Evolutionary conservation across 1,140 invertebrate species (phyloP).

Genomic region (Brachionus rotundiformis): DNA sequence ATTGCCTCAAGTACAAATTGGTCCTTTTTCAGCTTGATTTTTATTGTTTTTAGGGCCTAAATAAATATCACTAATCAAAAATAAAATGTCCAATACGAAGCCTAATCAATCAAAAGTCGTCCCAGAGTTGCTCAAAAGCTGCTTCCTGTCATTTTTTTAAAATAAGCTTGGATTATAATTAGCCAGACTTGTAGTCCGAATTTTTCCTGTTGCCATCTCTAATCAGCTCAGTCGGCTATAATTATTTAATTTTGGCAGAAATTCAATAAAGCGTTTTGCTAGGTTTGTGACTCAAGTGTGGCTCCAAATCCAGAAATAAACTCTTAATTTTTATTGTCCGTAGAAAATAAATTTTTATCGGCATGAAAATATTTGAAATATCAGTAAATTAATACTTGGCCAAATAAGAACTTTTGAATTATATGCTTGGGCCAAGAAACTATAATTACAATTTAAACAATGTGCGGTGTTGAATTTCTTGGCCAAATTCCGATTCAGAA

Average conservation of each 20-base stretch:
- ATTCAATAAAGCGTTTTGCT: not conserved
- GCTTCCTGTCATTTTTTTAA: constrained; percentile 13
- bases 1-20: constrained; percentile 41
- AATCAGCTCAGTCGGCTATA: constrained; percentile 32
- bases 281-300: not conserved
- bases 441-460: constrained; percentile 43
- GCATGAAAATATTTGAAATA: not conserved
- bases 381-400: constrained; percentile 7
- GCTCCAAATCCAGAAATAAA: constrained; percentile 18
- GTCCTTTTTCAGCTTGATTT: not conserved
- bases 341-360: constrained; percentile 3
- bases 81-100: constrained; percentile 30
- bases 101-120: constrained; percentile 44
- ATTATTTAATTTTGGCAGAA: constrained; percentile 31
- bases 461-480: constrained; percentile 7
- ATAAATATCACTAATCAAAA: constrained; percentile 31
- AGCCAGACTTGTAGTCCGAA: constrained; percentile 8
- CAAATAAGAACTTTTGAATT: constrained; percentile 13
- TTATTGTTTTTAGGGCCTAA: not conserved
- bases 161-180: constrained; percentile 24
- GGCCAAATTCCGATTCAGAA: not conserved
- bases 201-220: not conserved
- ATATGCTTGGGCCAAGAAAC: constrained; percentile 1
- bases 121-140: not conserved
- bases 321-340: constrained; percentile 17